phyloP scores from a whole-genome alignment of 2,113 vertebrate species.

The Podarcis cretensis region DNA sequence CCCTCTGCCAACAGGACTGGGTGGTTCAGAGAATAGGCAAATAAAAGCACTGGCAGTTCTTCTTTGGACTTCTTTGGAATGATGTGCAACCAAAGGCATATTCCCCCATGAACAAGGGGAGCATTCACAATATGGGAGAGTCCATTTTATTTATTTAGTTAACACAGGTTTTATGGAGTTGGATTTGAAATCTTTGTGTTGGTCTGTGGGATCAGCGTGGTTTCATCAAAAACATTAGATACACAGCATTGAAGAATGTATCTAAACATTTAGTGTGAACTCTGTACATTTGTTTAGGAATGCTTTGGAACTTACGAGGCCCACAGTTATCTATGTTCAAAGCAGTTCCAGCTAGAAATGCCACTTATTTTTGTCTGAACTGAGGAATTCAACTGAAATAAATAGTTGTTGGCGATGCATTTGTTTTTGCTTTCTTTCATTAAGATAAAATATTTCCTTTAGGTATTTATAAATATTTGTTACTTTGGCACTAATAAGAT shows the following conservation, averaged over 20 bases:
- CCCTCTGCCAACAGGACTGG: slow-evolving; percentile 99
- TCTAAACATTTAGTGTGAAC: slow-evolving; percentile 45
- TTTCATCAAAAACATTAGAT: slow-evolving; percentile 21
- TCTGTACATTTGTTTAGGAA: slow-evolving; percentile 28
- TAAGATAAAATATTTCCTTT: slow-evolving; percentile 23
- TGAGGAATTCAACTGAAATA: slow-evolving; percentile 24
- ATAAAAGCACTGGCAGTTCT: slow-evolving; percentile 67
- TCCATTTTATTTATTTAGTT: slow-evolving; percentile 7
- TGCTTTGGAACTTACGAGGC: slow-evolving; percentile 16
- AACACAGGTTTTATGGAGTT: not conserved
- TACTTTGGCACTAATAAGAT: not conserved
- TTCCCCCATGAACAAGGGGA: not conserved
- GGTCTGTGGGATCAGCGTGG: slow-evolving; percentile 23
- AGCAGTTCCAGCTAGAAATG: slow-evolving; percentile 40
- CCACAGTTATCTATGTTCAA: slow-evolving; percentile 3
- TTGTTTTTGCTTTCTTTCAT: not conserved
- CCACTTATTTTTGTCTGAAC: slow-evolving; percentile 16
- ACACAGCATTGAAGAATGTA: slow-evolving; percentile 31
- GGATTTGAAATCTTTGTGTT: slow-evolving; percentile 14
- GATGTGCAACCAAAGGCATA: slow-evolving; percentile 1
- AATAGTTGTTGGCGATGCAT: slow-evolving; percentile 11
- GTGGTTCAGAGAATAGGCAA: slow-evolving; percentile 99
- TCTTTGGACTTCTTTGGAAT: slow-evolving; percentile 6
- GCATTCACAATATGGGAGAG: not conserved
- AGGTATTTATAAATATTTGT: not conserved